A percentile compares a stretch with the other conserved stretches of the same genome.
These are phyloP conservation scores for Panopea generosa DNA, from an alignment of 2,888 invertebrate genomes.

Conservation along the genomic window DNA sequence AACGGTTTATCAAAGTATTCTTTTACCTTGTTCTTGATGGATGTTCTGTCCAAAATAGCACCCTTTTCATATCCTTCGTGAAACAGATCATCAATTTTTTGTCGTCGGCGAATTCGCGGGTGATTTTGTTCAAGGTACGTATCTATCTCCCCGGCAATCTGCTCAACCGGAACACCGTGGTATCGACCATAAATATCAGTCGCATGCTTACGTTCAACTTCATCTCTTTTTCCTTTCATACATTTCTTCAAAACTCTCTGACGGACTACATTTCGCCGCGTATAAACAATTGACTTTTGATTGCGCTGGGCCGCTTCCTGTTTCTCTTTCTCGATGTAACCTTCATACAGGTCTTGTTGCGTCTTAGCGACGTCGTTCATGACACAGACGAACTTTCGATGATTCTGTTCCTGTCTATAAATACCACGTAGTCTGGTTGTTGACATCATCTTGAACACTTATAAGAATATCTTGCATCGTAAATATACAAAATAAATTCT, in stretches of 20 bases:
- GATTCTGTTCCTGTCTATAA: conserved; percentile 59
- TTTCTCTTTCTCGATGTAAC: conserved; percentile 61
- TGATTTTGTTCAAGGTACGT: conserved; percentile 60
- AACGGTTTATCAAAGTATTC: conserved; percentile 60
- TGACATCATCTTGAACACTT: conserved; percentile 43
- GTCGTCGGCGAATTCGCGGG: conserved; percentile 57
- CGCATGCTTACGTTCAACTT: conserved; percentile 41
- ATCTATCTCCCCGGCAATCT: conserved; percentile 64
- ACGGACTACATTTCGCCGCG: conserved; percentile 60
- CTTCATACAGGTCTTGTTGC: conserved; percentile 49
- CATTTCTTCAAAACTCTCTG: conserved; percentile 66
- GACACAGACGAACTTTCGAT: conserved; percentile 67
- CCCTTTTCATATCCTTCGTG: conserved; percentile 54
- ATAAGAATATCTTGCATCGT: too few relatives aligned
- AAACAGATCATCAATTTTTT: conserved; percentile 61
- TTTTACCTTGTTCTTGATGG: conserved; percentile 44
- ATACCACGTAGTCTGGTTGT: conserved; percentile 52
- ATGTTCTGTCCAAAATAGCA: conserved; percentile 52
- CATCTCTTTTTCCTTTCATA: conserved; percentile 64
- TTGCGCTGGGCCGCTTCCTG: conserved; percentile 57
- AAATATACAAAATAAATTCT: too few relatives aligned
- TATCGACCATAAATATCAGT: conserved; percentile 58
- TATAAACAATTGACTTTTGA: conserved; percentile 58
- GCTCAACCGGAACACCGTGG: conserved; percentile 60
- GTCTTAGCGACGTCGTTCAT: conserved; percentile 68